Conservation (phyloP, 2,113 vertebrate species). For the Athene cunicularia region DNA sequence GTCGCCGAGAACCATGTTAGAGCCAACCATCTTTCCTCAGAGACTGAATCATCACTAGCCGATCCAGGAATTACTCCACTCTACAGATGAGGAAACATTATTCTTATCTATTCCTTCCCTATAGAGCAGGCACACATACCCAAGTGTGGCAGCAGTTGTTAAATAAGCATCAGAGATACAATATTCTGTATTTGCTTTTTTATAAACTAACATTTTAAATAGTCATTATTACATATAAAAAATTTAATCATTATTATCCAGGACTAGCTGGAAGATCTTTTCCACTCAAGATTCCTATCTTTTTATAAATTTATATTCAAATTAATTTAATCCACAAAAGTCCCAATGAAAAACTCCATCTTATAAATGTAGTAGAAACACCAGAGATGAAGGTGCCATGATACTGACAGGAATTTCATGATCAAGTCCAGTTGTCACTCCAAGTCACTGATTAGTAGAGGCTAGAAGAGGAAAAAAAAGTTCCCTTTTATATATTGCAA, state of each 20-base stretch:
- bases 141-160: background rate
- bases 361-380: background rate
- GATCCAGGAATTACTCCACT: background rate
- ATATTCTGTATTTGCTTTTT: background rate
- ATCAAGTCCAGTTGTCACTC: background rate
- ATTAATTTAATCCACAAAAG: background rate
- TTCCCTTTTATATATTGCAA: background rate
- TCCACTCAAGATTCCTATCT: background rate
- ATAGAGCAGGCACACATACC: background rate
- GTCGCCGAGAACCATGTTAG: background rate
- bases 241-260: background rate
- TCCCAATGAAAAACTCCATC: background rate
- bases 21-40: background rate
- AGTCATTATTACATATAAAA: background rate
- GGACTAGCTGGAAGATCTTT: background rate
- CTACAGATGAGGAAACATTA: background rate
- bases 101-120: background rate
- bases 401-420: background rate
- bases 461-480: rapidly evolving
- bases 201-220: background rate
- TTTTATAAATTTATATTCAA: background rate
- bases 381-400: background rate
- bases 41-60: background rate
- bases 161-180: background rate
- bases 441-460: background rate